Base-by-base conservation (phyloP, 1,140 invertebrate species). In the Hyles vespertilio region DNA sequence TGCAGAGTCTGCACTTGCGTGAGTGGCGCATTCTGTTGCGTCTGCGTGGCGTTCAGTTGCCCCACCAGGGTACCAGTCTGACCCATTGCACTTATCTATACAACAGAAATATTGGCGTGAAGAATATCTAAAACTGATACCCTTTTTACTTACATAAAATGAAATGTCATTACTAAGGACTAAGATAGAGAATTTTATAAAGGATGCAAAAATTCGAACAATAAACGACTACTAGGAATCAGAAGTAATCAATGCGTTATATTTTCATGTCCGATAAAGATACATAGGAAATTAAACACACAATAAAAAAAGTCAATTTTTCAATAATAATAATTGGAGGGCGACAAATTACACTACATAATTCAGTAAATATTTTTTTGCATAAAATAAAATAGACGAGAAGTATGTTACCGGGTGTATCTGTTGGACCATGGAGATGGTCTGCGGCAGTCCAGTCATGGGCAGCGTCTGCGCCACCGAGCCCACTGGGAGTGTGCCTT, bases 381-480 rank as follows among this genome's bases (percentile, higher is more conserved):
- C 4, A 3, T 11, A 4, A 33, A 51, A 33, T 51, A 33, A 33
- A 33, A 33, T 34, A 33, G 51, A 52, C 32, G 32, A 57, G 22
- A 33, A 33, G 6, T 47, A 47, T 73, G 66, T 82, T 65, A 89
- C 88, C 44, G 79, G 83, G 64, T 89, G 85, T 57, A 89, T 81
- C 61, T 87, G 88, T 45, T 86, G 87, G 7, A 90, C 84, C 82
- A 90, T 90, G 3, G 85, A 87, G 57, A 89, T 81, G 5, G 83
- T 78, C 51, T 89, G 87, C 5, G 79, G 83, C 65, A 89, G 78
- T 5, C 81, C 79, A 10, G 81, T 59, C 72, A 89, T 80, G 0
- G 83, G 79, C 48, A 89, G 58, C 0, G 81, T 76, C 54, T 89
- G 87, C 0, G 85, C 77, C 40, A 88, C 84, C 0, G 87, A 87